phyloP scores from a whole-genome alignment of 2,888 invertebrate genomes.

The Cecidostiba fungosa region DNA sequence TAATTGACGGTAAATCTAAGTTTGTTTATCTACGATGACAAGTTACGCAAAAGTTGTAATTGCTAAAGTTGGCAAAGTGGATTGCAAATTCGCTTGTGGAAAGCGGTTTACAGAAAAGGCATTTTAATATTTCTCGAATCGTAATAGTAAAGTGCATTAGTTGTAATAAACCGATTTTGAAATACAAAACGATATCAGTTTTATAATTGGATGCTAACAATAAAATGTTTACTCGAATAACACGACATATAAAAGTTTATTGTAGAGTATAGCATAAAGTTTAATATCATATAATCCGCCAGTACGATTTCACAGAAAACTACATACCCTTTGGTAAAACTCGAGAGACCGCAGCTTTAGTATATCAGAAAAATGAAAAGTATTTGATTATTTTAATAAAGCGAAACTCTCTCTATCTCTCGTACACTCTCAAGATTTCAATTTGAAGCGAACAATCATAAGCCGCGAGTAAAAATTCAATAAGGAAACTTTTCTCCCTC shows the following conservation, averaged over 20 bases:
- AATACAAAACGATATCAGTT: neutral
- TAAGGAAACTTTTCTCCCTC: constrained; percentile 48
- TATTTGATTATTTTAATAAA: neutral
- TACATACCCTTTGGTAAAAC: neutral
- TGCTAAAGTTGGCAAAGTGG: constrained; percentile 27
- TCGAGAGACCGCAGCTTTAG: too few relatives aligned
- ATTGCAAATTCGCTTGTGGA: constrained; percentile 23
- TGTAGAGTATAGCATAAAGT: too few relatives aligned
- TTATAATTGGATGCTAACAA: neutral
- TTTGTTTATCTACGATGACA: constrained; percentile 22
- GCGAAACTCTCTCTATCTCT: neutral
- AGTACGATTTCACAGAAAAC: neutral
- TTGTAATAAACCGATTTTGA: neutral
- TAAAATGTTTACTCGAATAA: too few relatives aligned
- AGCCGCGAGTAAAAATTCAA: constrained; percentile 49
- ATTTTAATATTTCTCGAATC: constrained; percentile 12
- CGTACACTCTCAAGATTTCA: constrained; percentile 17
- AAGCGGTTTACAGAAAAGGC: neutral
- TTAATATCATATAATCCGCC: neutral
- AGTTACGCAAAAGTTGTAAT: constrained; percentile 40
- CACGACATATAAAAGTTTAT: too few relatives aligned
- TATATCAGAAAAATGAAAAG: neutral
- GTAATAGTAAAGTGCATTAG: neutral
- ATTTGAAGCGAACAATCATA: constrained; percentile 42
- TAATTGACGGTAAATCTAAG: constrained; percentile 45